phyloP scores from a whole-genome alignment of 1,140 invertebrate species.

The Brachionus paranguensis region DNA sequence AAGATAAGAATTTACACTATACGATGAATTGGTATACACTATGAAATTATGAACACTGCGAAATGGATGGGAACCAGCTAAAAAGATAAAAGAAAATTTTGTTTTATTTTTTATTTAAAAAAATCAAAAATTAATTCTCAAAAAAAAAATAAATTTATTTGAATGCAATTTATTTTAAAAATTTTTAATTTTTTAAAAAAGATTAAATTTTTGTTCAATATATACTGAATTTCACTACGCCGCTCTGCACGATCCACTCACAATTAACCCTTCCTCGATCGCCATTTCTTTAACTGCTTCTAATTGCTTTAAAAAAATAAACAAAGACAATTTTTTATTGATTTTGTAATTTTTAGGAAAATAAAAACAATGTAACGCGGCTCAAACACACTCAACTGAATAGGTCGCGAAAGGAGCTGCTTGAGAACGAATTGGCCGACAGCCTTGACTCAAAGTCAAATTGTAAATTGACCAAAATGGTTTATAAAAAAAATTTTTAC shows the following conservation, averaged over 20 bases:
- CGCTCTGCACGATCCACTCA: background rate
- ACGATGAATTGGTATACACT: too few species aligned
- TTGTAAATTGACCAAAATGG: conserved; percentile 35
- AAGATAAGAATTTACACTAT: too few species aligned
- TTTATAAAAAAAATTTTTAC: conserved; percentile 18
- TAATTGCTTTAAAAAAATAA: background rate
- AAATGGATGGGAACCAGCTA: too few species aligned
- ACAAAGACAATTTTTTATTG: background rate
- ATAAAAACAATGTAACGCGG: background rate
- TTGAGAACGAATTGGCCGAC: conserved; percentile 8
- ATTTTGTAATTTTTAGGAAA: background rate
- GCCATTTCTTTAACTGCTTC: background rate
- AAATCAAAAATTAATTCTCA: too few species aligned
- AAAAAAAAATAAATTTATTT: too few species aligned
- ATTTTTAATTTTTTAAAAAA: too few species aligned
- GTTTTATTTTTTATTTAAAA: too few species aligned
- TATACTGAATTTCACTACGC: too few species aligned
- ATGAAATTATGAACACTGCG: too few species aligned
- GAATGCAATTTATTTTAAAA: too few species aligned
- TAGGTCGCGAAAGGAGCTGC: background rate
- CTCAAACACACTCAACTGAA: background rate
- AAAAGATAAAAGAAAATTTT: too few species aligned
- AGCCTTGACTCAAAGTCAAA: background rate
- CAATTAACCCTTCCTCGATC: background rate
- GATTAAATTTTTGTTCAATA: too few species aligned